Evolutionary conservation across 2,888 invertebrate genomes (phyloP).

Genomic region (Onchidella celtica): DNA sequence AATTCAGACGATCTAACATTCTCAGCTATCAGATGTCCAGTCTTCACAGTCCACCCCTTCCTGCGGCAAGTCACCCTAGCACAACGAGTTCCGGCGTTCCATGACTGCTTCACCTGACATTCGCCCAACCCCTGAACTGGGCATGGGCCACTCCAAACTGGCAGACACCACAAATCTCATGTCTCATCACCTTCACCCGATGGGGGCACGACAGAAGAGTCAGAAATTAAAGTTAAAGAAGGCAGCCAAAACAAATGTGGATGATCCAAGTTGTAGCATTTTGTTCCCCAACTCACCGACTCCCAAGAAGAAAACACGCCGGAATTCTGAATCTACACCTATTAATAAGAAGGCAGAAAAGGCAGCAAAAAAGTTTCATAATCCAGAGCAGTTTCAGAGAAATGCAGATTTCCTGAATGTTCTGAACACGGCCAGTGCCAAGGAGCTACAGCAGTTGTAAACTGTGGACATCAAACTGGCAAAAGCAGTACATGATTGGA

Average conservation of each 20-base stretch:
- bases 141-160: background rate
- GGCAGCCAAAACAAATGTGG: background rate
- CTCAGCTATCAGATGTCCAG: too few relatives aligned
- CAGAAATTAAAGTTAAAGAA: conserved; percentile 14
- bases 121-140: background rate
- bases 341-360: background rate
- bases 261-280: conserved; percentile 64
- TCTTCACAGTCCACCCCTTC: too few relatives aligned
- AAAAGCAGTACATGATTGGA: conserved; percentile 71
- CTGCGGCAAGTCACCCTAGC: background rate
- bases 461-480: conserved; percentile 76
- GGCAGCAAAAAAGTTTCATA: background rate
- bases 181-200: background rate
- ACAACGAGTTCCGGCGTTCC: too few relatives aligned
- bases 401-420: conserved; percentile 65
- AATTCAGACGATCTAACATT: too few relatives aligned
- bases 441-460: conserved; percentile 72
- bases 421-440: conserved; percentile 68
- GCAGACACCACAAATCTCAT: conserved; percentile 21
- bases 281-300: conserved; percentile 60
- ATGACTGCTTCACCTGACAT: background rate
- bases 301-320: conserved; percentile 52
- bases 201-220: background rate
- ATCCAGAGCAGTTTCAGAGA: conserved; percentile 22
- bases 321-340: background rate